Percentiles rank a stretch among this genome's conserved stretches.
Conservation (phyloP, 2,888 invertebrate species). For the Xanthia icteritia region DNA sequence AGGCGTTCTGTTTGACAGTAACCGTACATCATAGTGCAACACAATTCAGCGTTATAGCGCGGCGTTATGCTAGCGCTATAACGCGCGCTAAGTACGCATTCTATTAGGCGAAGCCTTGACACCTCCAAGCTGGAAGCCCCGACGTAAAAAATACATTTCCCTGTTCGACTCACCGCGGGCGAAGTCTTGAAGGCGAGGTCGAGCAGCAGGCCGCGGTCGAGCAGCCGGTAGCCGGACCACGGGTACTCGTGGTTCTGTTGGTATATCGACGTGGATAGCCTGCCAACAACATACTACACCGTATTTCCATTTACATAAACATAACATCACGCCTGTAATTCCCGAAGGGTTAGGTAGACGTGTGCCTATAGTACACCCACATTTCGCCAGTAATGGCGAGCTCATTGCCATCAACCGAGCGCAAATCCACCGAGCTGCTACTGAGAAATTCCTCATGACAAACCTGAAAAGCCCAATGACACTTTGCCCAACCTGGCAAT, state of each 20-base stretch:
- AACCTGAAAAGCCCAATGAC: not conserved
- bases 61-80: no score
- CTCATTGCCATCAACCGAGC: not conserved
- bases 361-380: not conserved
- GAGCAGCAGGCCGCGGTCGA: constrained; percentile 94
- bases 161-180: constrained; percentile 82
- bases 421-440: not conserved
- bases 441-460: not conserved
- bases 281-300: constrained; percentile 73
- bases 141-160: not conserved
- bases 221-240: constrained; percentile 95
- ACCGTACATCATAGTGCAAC: no score
- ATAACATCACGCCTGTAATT: no score
- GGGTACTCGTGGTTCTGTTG: constrained; percentile 94
- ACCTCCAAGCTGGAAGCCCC: no score
- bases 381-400: not conserved
- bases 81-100: no score
- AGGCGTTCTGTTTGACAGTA: no score
- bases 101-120: no score
- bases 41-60: no score
- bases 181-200: constrained; percentile 94
- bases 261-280: constrained; percentile 93
- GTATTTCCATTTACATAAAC: not conserved
- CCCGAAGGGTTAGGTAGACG: not conserved
- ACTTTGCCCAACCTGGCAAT: not conserved